Evolutionary conservation across 2,888 invertebrate species (phyloP), one percentile per base, ranked within the genome.

Genomic region (Acrobasis repandana): DNA sequence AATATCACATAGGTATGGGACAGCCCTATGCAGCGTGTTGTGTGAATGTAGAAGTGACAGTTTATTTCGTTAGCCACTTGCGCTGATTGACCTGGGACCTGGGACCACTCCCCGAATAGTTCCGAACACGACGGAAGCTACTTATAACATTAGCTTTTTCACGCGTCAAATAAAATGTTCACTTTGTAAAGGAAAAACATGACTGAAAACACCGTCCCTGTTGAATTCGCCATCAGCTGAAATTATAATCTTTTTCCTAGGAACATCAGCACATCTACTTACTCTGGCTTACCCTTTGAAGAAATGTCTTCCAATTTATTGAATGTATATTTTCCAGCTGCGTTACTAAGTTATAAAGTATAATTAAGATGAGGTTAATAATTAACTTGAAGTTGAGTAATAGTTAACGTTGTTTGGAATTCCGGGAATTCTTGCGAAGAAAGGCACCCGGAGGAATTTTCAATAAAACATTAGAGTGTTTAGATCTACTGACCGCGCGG

Each of bases 1-100:
- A 5, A 28, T 28, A 28, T 28, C 6, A 28, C 28, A 6, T 28
- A 28, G 6, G 28, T 28, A 28, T 28, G 28, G 8, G 28, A 28
- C 28, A 28, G 28, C 28, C 28, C 28, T 28, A 6, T 28, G 0
- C 28, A 28, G 34, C 61, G 63, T 9, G 52, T 18, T 61, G 58
- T 64, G 65, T 66, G 67, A 67, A 76, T 66, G 67, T 74, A 83
- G 83, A 85, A 80, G 77, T 76, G 75, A 73, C 81, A 79, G 80
- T 80, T 85, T 84, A 83, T 82, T 76, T 79, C 66, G 80, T 83
- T 82, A 79, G 69, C 68, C 77, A 73, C 76, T 79, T 74, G 69
- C 71, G 72, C 71, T 72, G 79, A 79, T 79, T 76, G 80, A 76
- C 75, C 76, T 71, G 79, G 71, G 71, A 67, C 20, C 20, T 6